These are phyloP conservation scores for Erinaceus europaeus DNA, from an alignment of 2,113 vertebrate species.

Conservation along the genomic window DNA sequence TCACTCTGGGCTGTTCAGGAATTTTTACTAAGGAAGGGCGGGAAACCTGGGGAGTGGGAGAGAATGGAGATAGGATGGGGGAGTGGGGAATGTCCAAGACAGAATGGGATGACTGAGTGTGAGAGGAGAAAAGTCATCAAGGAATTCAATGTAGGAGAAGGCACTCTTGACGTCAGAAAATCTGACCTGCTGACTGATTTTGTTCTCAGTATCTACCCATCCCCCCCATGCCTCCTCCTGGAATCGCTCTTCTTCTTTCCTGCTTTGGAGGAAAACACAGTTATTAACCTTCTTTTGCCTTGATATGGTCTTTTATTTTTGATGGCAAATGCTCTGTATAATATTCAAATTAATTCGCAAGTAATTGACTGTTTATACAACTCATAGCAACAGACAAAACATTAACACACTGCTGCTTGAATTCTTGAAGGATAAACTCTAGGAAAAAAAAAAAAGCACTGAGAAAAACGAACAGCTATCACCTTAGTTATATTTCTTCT, in stretches of 20 bases:
- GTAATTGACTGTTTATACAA: conserved; percentile 68
- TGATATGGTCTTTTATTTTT: conserved; percentile 33
- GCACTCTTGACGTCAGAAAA: conserved; percentile 38
- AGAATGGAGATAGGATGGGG: conserved; percentile 58
- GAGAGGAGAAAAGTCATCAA: conserved; percentile 73
- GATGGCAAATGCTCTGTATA: conserved; percentile 53
- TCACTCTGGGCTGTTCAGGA: background rate
- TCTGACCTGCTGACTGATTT: conserved; percentile 68
- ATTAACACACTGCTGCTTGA: conserved; percentile 50
- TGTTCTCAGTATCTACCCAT: conserved; percentile 66
- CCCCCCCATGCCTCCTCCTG: conserved; percentile 59
- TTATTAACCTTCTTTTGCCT: conserved; percentile 74
- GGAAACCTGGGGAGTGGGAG: conserved; percentile 43
- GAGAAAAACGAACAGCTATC: conserved; percentile 56
- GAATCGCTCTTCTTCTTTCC: conserved; percentile 62
- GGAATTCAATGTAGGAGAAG: conserved; percentile 75
- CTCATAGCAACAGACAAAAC: conserved; percentile 57
- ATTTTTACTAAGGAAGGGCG: background rate
- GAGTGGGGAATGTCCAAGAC: conserved; percentile 61
- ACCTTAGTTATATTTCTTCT: conserved; percentile 64
- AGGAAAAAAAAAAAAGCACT: conserved; percentile 45
- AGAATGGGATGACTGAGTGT: conserved; percentile 69
- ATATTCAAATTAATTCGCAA: conserved; percentile 56
- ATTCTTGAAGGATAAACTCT: conserved; percentile 53
- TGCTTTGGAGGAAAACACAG: conserved; percentile 54